Percentiles rank a stretch among this genome's conserved stretches.
phyloP scores from a whole-genome alignment of 2,888 invertebrate species.

The Heliconius erato region DNA sequence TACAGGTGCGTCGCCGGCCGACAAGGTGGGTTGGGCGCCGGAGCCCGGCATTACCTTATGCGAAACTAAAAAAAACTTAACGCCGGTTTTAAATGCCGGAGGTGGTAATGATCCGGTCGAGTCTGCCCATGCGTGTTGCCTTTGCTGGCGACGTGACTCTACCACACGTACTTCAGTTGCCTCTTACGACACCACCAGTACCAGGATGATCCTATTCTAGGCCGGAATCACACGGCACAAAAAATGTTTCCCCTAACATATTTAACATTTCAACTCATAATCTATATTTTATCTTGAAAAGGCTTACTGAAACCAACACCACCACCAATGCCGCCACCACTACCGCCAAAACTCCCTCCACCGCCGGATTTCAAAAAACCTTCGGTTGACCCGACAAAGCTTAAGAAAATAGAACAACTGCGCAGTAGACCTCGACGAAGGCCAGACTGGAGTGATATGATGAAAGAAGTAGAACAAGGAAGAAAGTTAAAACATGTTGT shows the following conservation, averaged over 20 bases:
- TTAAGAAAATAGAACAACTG: slow-evolving; percentile 89
- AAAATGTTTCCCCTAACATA: background rate
- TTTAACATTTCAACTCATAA: background rate
- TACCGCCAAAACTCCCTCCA: slow-evolving; percentile 89
- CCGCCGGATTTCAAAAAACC: slow-evolving; percentile 87
- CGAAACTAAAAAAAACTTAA: too few relatives aligned
- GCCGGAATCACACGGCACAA: too few relatives aligned
- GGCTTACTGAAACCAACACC: slow-evolving; percentile 83
- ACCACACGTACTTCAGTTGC: too few relatives aligned
- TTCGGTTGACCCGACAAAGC: slow-evolving; percentile 86
- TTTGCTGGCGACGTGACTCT: too few relatives aligned
- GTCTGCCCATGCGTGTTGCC: too few relatives aligned
- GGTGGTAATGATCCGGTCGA: too few relatives aligned
- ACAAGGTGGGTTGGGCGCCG: too few relatives aligned
- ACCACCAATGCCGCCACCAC: slow-evolving; percentile 89
- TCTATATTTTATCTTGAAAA: slow-evolving; percentile 51
- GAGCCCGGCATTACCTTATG: too few relatives aligned
- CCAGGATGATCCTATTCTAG: too few relatives aligned
- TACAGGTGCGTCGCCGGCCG: too few relatives aligned
- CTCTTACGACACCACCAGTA: too few relatives aligned
- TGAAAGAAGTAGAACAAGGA: slow-evolving; percentile 95
- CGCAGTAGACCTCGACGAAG: slow-evolving; percentile 91
- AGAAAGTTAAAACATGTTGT: slow-evolving; percentile 92
- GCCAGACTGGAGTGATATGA: slow-evolving; percentile 95
- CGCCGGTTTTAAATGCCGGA: too few relatives aligned